Evolutionary conservation across 1,140 invertebrate species (phyloP).

Genomic region (Aporrectodea caliginosa): DNA sequence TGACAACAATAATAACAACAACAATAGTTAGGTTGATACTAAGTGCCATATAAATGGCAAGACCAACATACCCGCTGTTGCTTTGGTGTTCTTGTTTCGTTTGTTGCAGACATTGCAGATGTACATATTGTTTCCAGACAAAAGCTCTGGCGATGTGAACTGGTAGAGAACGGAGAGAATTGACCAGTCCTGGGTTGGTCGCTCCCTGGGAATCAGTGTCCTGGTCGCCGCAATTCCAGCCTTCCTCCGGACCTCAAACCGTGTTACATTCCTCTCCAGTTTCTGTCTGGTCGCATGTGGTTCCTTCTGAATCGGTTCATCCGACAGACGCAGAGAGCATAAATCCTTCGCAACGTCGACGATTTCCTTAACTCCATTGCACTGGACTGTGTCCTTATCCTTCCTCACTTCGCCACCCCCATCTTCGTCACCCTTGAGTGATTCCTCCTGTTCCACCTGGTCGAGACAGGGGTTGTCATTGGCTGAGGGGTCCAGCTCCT

Average conservation of each 20-base stretch:
- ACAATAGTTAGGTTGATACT: not conserved
- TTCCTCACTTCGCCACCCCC: too few relatives aligned
- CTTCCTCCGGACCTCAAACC: not conserved
- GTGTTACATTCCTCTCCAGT: too few relatives aligned
- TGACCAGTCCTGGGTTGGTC: slow-evolving; percentile 71
- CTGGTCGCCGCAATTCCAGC: slow-evolving; percentile 24
- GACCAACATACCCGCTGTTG: slow-evolving; percentile 34
- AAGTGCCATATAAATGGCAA: not conserved
- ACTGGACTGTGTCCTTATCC: too few relatives aligned
- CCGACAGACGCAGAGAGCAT: too few relatives aligned
- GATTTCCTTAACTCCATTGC: too few relatives aligned
- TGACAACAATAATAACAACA: not conserved
- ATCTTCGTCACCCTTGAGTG: too few relatives aligned
- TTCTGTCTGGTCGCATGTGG: too few relatives aligned
- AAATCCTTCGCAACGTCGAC: too few relatives aligned
- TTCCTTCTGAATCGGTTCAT: too few relatives aligned
- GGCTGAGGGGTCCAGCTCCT: too few relatives aligned
- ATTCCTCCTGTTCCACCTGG: too few relatives aligned
- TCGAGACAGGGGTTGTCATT: too few relatives aligned
- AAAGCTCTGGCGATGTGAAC: slow-evolving; percentile 81
- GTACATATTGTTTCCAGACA: slow-evolving; percentile 87
- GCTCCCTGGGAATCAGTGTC: slow-evolving; percentile 60
- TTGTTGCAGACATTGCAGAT: slow-evolving; percentile 84
- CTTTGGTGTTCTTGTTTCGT: slow-evolving; percentile 38
- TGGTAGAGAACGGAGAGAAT: slow-evolving; percentile 78